phyloP scores from a whole-genome alignment of 2,113 vertebrate genomes.

The Ailurus styani region DNA sequence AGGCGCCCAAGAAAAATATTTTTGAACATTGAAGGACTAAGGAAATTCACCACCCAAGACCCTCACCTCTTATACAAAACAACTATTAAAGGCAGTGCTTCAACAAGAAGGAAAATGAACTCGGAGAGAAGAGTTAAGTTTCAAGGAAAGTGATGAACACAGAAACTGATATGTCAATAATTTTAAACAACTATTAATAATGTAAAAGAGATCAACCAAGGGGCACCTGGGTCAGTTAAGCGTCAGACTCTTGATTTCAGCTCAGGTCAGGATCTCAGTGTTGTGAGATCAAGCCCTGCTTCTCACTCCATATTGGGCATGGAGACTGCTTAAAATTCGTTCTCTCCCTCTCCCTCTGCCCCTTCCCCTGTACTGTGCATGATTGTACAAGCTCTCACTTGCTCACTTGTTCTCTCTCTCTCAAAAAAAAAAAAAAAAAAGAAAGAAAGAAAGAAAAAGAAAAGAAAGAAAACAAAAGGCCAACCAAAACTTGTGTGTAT shows the following conservation, averaged over 20 bases:
- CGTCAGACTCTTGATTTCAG: neutral
- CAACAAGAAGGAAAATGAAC: neutral
- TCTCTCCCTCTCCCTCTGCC: neutral
- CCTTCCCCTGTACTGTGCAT: neutral
- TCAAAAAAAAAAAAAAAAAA: neutral
- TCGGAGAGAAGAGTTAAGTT: neutral
- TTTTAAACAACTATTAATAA: neutral
- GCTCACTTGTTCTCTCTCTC: no score
- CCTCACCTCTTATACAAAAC: neutral
- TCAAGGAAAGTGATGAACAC: neutral
- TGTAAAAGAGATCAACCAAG: neutral
- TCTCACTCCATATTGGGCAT: neutral
- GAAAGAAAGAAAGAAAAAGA: neutral
- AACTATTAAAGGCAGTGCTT: neutral
- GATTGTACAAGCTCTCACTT: neutral
- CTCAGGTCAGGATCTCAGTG: neutral
- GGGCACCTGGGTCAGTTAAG: neutral
- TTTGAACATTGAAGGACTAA: neutral
- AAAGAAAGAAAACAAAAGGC: neutral
- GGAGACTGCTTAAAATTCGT: neutral
- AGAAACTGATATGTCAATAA: neutral
- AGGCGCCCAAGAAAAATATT: neutral
- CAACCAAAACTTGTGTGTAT: neutral
- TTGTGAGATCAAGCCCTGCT: no score
- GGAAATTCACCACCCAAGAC: neutral